phyloP scores from a whole-genome alignment of 2,888 invertebrate species.

The Cancer borealis region DNA sequence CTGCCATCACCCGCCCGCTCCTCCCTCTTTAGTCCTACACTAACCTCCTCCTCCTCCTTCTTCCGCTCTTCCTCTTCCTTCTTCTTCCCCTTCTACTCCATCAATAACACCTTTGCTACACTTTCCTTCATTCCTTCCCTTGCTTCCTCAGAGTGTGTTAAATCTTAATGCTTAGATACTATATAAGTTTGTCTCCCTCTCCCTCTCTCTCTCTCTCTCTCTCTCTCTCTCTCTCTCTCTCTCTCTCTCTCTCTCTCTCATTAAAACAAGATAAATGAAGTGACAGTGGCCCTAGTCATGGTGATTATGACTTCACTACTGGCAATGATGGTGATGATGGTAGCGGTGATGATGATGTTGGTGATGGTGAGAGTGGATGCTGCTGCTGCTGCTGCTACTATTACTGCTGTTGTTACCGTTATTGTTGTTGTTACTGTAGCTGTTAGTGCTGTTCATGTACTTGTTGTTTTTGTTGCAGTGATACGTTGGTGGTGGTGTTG shows the following conservation, averaged over 20 bases:
- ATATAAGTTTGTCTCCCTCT: background rate
- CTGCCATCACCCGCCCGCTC: background rate
- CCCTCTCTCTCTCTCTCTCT: slow-evolving; percentile 37
- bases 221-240: slow-evolving; percentile 4
- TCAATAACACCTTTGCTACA: background rate
- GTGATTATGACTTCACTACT: background rate
- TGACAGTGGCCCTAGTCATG: background rate
- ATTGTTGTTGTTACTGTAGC: background rate
- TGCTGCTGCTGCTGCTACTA: background rate
- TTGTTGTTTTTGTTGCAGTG: too few relatives aligned
- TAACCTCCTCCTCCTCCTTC: too few relatives aligned
- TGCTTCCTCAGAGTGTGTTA: background rate
- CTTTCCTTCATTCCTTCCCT: background rate
- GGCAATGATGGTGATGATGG: slow-evolving; percentile 30
- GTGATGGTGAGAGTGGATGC: background rate
- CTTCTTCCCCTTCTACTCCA: background rate
- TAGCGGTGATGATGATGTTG: slow-evolving; percentile 25
- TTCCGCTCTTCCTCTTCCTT: background rate
- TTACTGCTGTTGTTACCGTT: background rate
- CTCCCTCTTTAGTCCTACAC: background rate
- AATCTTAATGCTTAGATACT: background rate
- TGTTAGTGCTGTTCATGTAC: background rate
- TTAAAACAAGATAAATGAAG: slow-evolving; percentile 35
- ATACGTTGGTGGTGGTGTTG: background rate
- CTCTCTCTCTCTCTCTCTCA: slow-evolving; percentile 36